Evolutionary conservation across 2,888 invertebrate genomes (phyloP), one percentile per base, ranked within the genome.

Genomic region (Disparrhopalites patrizii): DNA sequence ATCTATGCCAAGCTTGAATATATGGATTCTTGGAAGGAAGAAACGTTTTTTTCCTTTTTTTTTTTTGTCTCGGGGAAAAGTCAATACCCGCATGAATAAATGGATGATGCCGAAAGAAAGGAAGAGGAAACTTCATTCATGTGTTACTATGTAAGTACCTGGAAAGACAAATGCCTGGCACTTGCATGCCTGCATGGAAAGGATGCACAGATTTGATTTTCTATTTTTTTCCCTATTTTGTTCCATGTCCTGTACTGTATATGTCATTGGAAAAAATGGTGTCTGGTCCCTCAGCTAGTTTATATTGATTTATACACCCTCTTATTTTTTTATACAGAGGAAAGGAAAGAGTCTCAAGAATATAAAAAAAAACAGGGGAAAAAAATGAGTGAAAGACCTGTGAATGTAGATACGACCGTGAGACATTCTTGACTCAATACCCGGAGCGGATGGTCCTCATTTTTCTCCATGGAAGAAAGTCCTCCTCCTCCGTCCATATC

Each of bases 341-440:
- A 54, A 25, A 8, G 10, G n/a, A 28, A n/a, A 43, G 60, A 47
- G 5, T 13, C n/a, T n/a, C n/a, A 50, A 27, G 33, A 62, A 51
- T 51, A 31, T 13, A 33, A 25, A 33, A 51, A 51, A 5, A 31
- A 15, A 28, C 18, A 40, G 50, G 40, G 7, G 10, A 31, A 28
- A 28, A 25, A 23, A 33, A 33, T 23, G 10, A 15, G n/a, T n/a
- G 15, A 27, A n/a, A 51, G 25, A 82, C 90, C 91, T 15, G 90
- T 89, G 77, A 93, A 93, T 51, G 93, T 93, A 33, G 93, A 93
- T 8, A 93, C 91, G 23, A 91, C 88, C 5, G 93, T 93, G 72
- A 94, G 82, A 80, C 93, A 93, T 81, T 93, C 93, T 81, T 93
- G 91, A 77, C 93, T 93, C 47, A 94, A 83, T 75, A 93, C 90